Base-by-base conservation (phyloP, 2,888 invertebrate species). In the Itoplectis maculator region DNA sequence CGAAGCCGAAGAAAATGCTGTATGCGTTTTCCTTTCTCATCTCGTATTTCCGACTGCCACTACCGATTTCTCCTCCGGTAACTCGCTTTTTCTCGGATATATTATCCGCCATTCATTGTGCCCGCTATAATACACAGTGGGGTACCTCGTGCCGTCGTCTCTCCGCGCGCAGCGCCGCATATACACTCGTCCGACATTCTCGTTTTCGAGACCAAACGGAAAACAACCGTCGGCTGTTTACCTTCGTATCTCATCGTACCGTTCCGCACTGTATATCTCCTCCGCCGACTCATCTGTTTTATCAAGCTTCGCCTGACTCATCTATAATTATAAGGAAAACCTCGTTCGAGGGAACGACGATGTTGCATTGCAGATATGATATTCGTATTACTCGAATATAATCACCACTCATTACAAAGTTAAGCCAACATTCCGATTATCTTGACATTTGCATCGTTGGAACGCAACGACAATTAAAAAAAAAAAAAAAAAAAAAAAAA, bases 221-320 rank as follows among this genome's bases (percentile, higher is more conserved):
- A 74, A 74, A 74, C 63, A 63, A 61, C 73, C 73, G 47, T 49
- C 49, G 63, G 73, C 23, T 74, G 63, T 74, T 74, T 63, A 51
- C 40, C 73, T 63, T 74, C 51, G 51, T 63, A 63, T 63, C 51
- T 11, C n/a, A n/a, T n/a, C 63, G 9, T 29, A 8, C 47, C 29
- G 61, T 40, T 11, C 18, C 45, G n/a, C 23, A 15, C 20, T n/a
- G n/a, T n/a, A n/a, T n/a, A n/a, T n/a, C n/a, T n/a, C n/a, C 45
- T 45, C 59, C 42, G 42, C 35, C 4, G 45, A 29, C 15, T 72
- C 56, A 70, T 70, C 13, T 23, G 56, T 56, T 70, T 56, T 35
- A 51, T 15, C 29, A 11, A 42, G n/a, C 40, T n/a, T 42, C 45
- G 11, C 35, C 45, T 9, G 11, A 45, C 45, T 45, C 45, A 45